Evolutionary conservation across 2,113 vertebrate genomes (phyloP).

Genomic region (Rhinolophus sinicus): DNA sequence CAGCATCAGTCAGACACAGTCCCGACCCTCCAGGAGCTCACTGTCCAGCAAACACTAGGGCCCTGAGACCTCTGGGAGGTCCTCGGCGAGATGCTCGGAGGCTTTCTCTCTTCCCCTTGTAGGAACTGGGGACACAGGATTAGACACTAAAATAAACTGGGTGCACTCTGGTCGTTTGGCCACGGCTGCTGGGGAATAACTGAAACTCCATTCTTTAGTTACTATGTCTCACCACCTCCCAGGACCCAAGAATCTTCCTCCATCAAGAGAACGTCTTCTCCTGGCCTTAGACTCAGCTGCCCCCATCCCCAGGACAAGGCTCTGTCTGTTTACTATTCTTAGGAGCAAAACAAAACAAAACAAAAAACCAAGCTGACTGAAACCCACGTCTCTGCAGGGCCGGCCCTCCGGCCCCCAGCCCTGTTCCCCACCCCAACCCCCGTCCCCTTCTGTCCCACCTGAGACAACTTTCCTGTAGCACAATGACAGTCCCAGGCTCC

Average conservation of each 20-base stretch:
- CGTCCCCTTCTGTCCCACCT: neutral
- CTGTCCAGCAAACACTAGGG: neutral
- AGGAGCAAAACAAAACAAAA: neutral
- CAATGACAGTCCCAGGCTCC: neutral
- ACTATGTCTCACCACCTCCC: neutral
- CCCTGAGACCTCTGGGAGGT: neutral
- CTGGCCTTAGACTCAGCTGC: neutral
- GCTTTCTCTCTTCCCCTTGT: too few species aligned
- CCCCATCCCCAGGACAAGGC: neutral
- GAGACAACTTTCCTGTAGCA: neutral
- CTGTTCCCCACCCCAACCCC: rapidly evolving
- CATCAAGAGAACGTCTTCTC: neutral
- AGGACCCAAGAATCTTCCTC: neutral
- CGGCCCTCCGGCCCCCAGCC: neutral
- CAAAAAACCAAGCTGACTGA: neutral
- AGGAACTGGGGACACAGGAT: neutral
- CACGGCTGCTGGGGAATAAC: too few species aligned
- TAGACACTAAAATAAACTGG: neutral
- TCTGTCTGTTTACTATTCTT: neutral
- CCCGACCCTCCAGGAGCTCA: neutral
- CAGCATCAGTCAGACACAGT: neutral
- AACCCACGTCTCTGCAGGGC: neutral
- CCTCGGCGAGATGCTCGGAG: neutral
- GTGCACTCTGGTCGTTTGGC: neutral
- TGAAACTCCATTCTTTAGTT: neutral